These are phyloP conservation scores for Prietella phreatophila DNA, from an alignment of 2,113 vertebrate genomes.

Conservation along the genomic window DNA sequence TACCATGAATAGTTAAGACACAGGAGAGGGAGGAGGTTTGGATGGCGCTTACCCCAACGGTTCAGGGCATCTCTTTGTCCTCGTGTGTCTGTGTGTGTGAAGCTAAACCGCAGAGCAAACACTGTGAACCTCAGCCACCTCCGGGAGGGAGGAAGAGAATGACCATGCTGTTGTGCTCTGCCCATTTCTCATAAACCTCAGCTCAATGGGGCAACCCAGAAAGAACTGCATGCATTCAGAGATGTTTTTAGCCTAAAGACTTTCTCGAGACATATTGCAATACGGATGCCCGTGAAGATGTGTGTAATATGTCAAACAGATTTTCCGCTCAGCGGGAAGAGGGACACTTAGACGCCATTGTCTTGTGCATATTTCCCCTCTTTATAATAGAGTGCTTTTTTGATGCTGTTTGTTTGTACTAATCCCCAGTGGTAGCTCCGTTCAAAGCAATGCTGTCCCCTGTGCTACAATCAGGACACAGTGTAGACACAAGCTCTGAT, in stretches of 20 bases:
- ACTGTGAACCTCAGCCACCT: slow-evolving; percentile 39
- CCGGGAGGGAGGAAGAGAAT: slow-evolving; percentile 41
- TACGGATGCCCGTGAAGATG: slow-evolving; percentile 37
- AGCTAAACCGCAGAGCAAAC: slow-evolving; percentile 57
- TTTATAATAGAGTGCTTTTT: slow-evolving; percentile 6
- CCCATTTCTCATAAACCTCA: slow-evolving; percentile 51
- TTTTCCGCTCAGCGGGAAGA: slow-evolving; percentile 42
- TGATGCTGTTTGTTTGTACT: slow-evolving; percentile 24
- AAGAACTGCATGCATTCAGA: slow-evolving; percentile 31
- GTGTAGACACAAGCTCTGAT: background rate
- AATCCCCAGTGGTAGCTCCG: background rate
- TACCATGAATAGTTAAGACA: slow-evolving; percentile 50
- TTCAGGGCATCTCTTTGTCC: slow-evolving; percentile 57
- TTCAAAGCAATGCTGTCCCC: background rate
- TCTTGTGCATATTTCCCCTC: slow-evolving; percentile 32
- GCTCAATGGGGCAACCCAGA: slow-evolving; percentile 34
- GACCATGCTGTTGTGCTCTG: slow-evolving; percentile 42
- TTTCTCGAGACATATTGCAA: slow-evolving; percentile 33
- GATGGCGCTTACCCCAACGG: slow-evolving; percentile 22
- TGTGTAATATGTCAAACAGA: slow-evolving; percentile 45
- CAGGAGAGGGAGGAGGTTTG: slow-evolving; percentile 34
- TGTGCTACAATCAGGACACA: background rate
- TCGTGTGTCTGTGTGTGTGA: slow-evolving; percentile 34
- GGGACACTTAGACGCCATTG: slow-evolving; percentile 27
- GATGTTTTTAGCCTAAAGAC: slow-evolving; percentile 41